A percentile compares a stretch with the other conserved stretches of the same genome.
Conservation (phyloP, 1,140 invertebrate species). For the Cryptotermes secundus region DNA sequence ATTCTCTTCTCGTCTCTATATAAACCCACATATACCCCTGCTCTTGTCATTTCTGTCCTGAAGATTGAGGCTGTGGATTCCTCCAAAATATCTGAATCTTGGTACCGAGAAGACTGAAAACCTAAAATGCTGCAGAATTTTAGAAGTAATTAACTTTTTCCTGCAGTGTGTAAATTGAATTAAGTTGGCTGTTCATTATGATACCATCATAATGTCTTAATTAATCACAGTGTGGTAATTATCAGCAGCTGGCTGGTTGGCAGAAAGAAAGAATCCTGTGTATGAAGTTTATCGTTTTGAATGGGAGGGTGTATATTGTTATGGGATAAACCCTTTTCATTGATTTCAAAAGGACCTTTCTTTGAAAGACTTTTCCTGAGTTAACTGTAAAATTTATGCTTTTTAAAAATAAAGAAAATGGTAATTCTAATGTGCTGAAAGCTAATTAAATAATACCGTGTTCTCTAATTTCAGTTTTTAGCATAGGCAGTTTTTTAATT, state of each 20-base stretch:
- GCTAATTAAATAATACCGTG: neutral
- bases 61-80: no score
- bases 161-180: no score
- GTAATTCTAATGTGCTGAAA: neutral
- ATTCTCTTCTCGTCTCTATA: no score
- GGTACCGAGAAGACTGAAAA: no score
- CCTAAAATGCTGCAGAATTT: no score
- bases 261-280: neutral
- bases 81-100: no score
- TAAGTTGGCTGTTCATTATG: no score
- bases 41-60: no score
- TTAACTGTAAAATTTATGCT: slow-evolving; percentile 43
- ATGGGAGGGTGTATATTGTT: neutral
- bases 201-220: no score
- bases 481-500: neutral
- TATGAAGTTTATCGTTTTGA: neutral
- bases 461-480: neutral
- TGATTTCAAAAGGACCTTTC: slow-evolving; percentile 15
- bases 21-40: no score
- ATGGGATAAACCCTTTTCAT: slow-evolving; percentile 12
- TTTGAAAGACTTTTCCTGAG: slow-evolving; percentile 47
- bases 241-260: neutral
- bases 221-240: neutral
- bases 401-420: slow-evolving; percentile 36
- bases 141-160: no score